phyloP scores from a whole-genome alignment of 2,888 invertebrate species.

The Drosophila lacicola region DNA sequence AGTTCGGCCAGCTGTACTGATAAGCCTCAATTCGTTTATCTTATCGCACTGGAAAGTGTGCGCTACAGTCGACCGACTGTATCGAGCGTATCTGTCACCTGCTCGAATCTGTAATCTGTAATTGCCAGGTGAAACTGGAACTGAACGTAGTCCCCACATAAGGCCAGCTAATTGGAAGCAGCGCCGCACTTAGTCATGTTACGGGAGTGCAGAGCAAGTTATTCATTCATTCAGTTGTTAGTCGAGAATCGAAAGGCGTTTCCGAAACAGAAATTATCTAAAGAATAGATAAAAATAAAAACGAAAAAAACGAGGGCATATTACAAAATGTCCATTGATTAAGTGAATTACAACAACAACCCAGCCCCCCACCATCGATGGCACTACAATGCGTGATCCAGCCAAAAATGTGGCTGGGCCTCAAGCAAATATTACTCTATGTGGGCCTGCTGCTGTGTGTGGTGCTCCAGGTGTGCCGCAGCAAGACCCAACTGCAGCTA shows the following conservation, averaged over 20 bases:
- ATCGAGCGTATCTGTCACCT: neutral
- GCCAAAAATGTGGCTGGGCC: constrained; percentile 71
- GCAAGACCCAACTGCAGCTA: constrained; percentile 64
- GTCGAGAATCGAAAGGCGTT: constrained; percentile 37
- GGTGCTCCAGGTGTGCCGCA: constrained; percentile 67
- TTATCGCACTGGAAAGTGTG: constrained; percentile 62
- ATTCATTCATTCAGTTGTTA: constrained; percentile 29
- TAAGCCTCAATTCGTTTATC: constrained; percentile 53
- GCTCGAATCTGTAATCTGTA: neutral
- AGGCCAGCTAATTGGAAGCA: constrained; percentile 42
- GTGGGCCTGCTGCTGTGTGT: constrained; percentile 71
- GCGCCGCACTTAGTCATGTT: constrained; percentile 55
- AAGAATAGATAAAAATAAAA: neutral
- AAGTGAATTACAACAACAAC: constrained; percentile 3
- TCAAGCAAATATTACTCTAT: constrained; percentile 70
- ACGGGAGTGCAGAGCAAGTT: constrained; percentile 8
- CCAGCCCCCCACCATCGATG: constrained; percentile 31
- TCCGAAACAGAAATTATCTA: constrained; percentile 3
- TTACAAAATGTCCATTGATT: constrained; percentile 49
- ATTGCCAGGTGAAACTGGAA: neutral
- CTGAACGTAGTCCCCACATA: neutral
- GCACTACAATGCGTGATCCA: constrained; percentile 68
- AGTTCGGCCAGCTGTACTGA: constrained; percentile 52
- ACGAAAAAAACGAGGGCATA: constrained; percentile 8
- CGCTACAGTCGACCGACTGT: constrained; percentile 27